A percentile compares a stretch with the other conserved stretches of the same genome.
phyloP scores from a whole-genome alignment of 2,888 invertebrate species.

The Prenolepis imparis region DNA sequence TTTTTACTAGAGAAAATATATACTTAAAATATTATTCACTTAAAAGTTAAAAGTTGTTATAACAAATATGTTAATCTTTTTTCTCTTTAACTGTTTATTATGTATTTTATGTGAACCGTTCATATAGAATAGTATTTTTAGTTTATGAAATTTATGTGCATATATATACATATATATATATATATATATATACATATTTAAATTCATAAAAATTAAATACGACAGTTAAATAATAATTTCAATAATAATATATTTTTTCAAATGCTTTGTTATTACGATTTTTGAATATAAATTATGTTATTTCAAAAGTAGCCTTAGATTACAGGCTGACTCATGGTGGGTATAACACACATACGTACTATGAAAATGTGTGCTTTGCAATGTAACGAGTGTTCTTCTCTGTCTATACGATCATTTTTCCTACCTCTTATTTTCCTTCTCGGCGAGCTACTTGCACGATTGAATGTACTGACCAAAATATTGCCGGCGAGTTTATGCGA shows the following conservation, averaged over 20 bases:
- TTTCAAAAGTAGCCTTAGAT: constrained; percentile 44
- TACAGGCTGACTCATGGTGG: constrained; percentile 57
- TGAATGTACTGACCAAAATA: constrained; percentile 52
- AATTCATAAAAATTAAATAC: constrained; percentile 1
- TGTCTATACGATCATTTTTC: constrained; percentile 38
- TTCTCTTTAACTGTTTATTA: background rate
- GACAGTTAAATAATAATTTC: background rate
- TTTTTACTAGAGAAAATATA: background rate
- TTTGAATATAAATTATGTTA: constrained; percentile 1
- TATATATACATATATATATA: background rate
- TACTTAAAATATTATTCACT: background rate
- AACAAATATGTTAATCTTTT: background rate
- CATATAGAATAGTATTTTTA: constrained; percentile 19
- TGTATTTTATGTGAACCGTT: background rate
- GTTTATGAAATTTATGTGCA: constrained; percentile 10
- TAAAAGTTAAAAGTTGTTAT: background rate
- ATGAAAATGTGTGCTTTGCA: constrained; percentile 63
- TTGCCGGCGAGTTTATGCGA: constrained; percentile 13
- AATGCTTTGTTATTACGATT: background rate
- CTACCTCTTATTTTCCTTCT: constrained; percentile 33
- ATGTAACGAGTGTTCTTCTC: constrained; percentile 55
- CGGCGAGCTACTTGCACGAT: constrained; percentile 59
- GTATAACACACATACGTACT: constrained; percentile 60
- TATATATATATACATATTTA: background rate
- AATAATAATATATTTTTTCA: background rate